Conservation (phyloP, 2,797 vertebrate genomes). For the Neoniphon sammara region DNA sequence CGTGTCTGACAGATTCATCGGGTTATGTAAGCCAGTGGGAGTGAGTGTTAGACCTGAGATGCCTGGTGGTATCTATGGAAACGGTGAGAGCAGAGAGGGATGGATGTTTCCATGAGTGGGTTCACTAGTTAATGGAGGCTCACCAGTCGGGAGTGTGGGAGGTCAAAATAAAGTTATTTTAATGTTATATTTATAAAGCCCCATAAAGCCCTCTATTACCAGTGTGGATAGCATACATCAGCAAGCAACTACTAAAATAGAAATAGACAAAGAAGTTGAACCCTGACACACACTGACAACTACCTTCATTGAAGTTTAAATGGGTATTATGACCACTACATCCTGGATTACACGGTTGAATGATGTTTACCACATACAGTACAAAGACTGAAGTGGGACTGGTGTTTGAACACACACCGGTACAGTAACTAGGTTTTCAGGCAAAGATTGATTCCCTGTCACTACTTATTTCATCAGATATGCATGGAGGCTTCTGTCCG, state of each 20-base stretch:
- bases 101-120: conserved; percentile 35
- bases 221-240: conserved; percentile 5
- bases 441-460: no score
- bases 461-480: no score
- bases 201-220: neutral
- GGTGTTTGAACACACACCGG: no score
- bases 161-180: conserved; percentile 41
- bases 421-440: no score
- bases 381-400: no score
- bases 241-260: neutral
- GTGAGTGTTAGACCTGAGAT: conserved; percentile 44
- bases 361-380: no score
- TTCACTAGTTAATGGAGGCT: conserved; percentile 17
- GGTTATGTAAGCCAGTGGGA: conserved; percentile 70
- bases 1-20: conserved; percentile 43
- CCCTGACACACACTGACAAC: neutral
- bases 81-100: conserved; percentile 55
- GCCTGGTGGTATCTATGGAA: conserved; percentile 70
- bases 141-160: conserved; percentile 9
- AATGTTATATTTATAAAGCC: no score
- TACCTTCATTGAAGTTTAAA: no score
- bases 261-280: neutral
- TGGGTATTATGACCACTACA: no score
- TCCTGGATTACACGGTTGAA: no score
- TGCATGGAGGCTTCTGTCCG: no score